A percentile compares a stretch with the other conserved stretches of the same genome.
These are phyloP conservation scores for Luperina nickerlii DNA, from an alignment of 2,888 invertebrate genomes.

Conservation along the genomic window DNA sequence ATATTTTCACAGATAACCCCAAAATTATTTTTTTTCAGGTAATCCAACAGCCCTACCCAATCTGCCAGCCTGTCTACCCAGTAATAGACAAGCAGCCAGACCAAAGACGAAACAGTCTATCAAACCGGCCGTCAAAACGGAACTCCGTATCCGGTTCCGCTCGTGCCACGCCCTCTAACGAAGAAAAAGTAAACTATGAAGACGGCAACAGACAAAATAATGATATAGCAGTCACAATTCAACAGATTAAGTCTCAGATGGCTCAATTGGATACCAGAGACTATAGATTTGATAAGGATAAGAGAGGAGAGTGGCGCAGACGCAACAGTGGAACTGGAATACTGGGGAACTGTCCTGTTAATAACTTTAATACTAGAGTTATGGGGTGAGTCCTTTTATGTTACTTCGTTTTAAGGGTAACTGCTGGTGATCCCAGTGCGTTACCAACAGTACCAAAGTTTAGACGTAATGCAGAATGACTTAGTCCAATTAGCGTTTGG, in stretches of 20 bases:
- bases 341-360: constrained; percentile 79
- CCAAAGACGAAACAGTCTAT: constrained; percentile 57
- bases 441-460: no score
- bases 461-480: no score
- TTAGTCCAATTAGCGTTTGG: no score
- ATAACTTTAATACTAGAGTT: constrained; percentile 69
- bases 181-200: constrained; percentile 68
- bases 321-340: constrained; percentile 80
- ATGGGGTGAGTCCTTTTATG: constrained; percentile 69
- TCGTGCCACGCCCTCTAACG: constrained; percentile 72
- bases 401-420: neutral
- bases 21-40: constrained; percentile 67
- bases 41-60: constrained; percentile 79
- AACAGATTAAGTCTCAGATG: constrained; percentile 84
- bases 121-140: constrained; percentile 64
- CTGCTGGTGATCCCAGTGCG: no score
- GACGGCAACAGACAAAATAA: constrained; percentile 47
- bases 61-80: constrained; percentile 79
- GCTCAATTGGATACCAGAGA: constrained; percentile 73
- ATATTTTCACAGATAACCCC: neutral
- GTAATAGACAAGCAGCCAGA: constrained; percentile 66
- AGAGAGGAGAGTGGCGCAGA: constrained; percentile 68
- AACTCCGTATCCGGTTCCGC: constrained; percentile 69
- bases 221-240: constrained; percentile 81
- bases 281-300: constrained; percentile 50